Base-by-base conservation (phyloP, 1,140 invertebrate species). In the Drosophila tropicalis region DNA sequence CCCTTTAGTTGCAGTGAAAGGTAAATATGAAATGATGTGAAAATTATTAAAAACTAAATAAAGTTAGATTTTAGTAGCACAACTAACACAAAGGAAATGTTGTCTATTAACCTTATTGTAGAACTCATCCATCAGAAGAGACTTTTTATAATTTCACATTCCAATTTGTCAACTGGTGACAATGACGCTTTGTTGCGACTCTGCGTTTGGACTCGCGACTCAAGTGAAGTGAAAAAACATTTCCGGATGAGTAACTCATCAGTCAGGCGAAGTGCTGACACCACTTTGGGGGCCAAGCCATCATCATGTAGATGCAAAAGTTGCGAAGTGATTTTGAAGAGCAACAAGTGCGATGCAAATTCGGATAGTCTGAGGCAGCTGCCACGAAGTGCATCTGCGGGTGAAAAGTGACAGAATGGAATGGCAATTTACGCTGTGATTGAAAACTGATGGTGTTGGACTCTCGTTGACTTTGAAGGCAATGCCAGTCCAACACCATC, bases 161-260 rank as follows among this genome's bases (percentile, higher is more conserved):
- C 84, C 80, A 89, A 87, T 87, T 89, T 89, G 84, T 87, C 84
- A 87, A 63, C 62, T 63, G 72, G 76, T 87, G 83, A 87, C 83
- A 87, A 87, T 82, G 72, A 77, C 68, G 80, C 73, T 77, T 87
- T 89, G 84, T 83, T 83, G 72, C 76, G 64, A 61, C 55, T 70
- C 54, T 63, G 68, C 81, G 63, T 41, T 66, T 73, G 41, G 41
- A 63, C 62, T 66, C 44, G 61, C 55, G 72, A 70, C 60, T 67
- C 63, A 70, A 78, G 61, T 72, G 63, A 70, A 78, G 61, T 72
- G 63, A 63, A 79, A 86, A 89, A 89, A 79, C 76, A 87, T 87
- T 87, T 87, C 84, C 84, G 84, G 84, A 87, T 87, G 84, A 87
- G 79, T 76, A 89, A 89, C 70, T 81, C 84, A 87, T 87, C 84